Percentiles rank a stretch among this genome's conserved stretches.
phyloP scores from a whole-genome alignment of 2,888 invertebrate species.

The Cephus pulcher region DNA sequence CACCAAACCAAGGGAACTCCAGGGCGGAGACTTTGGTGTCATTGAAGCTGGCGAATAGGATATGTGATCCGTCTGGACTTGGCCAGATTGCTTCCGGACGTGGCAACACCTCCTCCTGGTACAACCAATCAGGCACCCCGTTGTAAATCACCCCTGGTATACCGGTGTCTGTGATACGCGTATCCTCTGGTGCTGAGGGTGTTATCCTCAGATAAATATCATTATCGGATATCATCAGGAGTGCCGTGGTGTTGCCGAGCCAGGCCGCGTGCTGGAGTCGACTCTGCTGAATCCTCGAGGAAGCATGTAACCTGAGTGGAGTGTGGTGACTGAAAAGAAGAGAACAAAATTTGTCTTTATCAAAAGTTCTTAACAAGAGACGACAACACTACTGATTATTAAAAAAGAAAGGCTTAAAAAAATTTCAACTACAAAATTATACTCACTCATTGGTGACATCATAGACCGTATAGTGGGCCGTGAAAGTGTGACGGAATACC shows the following conservation, averaged over 20 bases:
- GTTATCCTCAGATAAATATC: constrained; percentile 87
- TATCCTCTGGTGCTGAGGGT: constrained; percentile 74
- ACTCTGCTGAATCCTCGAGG: constrained; percentile 76
- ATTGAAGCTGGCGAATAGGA: constrained; percentile 89
- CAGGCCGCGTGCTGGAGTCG: constrained; percentile 87
- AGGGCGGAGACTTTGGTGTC: constrained; percentile 70
- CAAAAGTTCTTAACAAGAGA: neutral
- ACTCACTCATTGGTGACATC: constrained; percentile 92
- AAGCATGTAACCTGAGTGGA: constrained; percentile 83
- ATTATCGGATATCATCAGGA: constrained; percentile 87
- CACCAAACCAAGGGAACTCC: constrained; percentile 83
- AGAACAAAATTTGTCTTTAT: neutral
- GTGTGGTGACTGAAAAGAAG: constrained; percentile 79
- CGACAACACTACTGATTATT: neutral
- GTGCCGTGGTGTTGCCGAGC: constrained; percentile 82
- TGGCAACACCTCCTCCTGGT: constrained; percentile 94
- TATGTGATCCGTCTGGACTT: constrained; percentile 79
- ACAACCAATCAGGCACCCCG: constrained; percentile 96
- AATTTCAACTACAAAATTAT: constrained; percentile 40
- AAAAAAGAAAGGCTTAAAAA: no score
- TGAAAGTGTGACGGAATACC: constrained; percentile 88
- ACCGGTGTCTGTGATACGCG: constrained; percentile 81
- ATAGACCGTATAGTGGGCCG: constrained; percentile 90
- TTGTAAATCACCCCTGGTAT: constrained; percentile 87
- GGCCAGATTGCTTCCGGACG: constrained; percentile 89